Conservation (phyloP, 1,140 invertebrate genomes). For the Marisa cornuarietis region DNA sequence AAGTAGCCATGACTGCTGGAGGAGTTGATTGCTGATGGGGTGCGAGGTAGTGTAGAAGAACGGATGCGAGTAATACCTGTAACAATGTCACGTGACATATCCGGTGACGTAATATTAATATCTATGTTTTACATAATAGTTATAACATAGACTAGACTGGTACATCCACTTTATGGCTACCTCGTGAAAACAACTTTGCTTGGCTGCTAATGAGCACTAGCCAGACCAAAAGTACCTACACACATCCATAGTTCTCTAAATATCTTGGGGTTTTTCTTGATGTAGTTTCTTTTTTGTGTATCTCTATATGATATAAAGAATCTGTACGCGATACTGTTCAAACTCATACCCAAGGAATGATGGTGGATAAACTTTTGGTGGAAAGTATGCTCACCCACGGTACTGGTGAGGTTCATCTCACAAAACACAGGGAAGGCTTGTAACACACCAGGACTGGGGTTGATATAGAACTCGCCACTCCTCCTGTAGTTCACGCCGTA, state of each 20-base stretch:
- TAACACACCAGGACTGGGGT: background rate
- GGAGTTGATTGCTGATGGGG: too few species aligned
- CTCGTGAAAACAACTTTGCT: background rate
- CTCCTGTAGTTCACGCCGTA: background rate
- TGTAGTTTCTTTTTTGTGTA: too few species aligned
- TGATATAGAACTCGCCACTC: background rate
- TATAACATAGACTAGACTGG: too few species aligned
- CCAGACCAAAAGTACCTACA: too few species aligned
- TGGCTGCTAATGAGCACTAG: too few species aligned
- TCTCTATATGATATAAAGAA: too few species aligned
- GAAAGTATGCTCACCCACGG: background rate
- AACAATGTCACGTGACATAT: background rate
- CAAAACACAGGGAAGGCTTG: background rate
- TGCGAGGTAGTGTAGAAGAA: slow-evolving; percentile 17
- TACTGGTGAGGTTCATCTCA: background rate
- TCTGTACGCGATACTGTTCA: too few species aligned
- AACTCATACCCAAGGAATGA: too few species aligned
- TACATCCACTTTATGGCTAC: background rate
- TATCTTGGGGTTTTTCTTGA: too few species aligned
- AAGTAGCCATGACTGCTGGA: slow-evolving; percentile 19
- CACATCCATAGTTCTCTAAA: too few species aligned
- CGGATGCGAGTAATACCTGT: background rate
- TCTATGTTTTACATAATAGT: background rate
- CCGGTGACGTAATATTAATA: background rate
- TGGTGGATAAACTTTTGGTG: too few species aligned